Evolutionary conservation across 2,797 vertebrate genomes (phyloP).

Genomic region (Parauchenoglanis punctatus): DNA sequence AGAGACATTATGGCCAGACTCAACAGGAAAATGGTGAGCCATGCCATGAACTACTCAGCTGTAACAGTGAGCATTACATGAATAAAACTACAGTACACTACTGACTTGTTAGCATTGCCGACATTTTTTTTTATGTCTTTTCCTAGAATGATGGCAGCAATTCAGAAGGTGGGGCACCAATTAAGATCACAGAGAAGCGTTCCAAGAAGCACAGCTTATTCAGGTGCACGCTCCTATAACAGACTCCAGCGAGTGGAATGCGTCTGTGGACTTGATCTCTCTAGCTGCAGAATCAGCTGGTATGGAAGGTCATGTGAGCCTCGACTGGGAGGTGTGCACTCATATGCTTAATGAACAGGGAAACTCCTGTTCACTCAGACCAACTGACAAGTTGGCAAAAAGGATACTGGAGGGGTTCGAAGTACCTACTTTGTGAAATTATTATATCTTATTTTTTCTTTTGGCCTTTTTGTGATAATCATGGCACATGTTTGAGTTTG

Average conservation of each 20-base stretch:
- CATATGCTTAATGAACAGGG: conserved; percentile 29
- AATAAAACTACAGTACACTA: background rate
- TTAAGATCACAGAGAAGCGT: conserved; percentile 96
- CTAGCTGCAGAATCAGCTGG: conserved; percentile 77
- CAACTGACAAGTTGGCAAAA: conserved; percentile 25
- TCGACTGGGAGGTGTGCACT: conserved; percentile 75
- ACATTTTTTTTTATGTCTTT: conserved; percentile 35
- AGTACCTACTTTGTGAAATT: conserved; percentile 39
- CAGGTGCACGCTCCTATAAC: conserved; percentile 90
- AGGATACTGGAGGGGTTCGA: conserved; percentile 2
- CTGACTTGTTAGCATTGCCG: background rate
- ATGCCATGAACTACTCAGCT: background rate
- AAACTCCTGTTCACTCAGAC: conserved; percentile 39
- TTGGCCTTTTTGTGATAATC: conserved; percentile 32
- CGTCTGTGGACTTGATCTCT: conserved; percentile 76
- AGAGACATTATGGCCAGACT: conserved; percentile 97
- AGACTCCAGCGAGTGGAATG: background rate
- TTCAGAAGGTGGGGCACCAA: conserved; percentile 84
- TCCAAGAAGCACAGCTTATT: conserved; percentile 96
- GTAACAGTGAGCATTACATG: background rate
- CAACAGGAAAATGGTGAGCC: conserved; percentile 95
- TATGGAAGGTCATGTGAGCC: conserved; percentile 72
- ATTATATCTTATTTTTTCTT: conserved; percentile 1
- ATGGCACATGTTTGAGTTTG: conserved; percentile 23
- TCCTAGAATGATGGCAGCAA: conserved; percentile 87